Base-by-base conservation (phyloP, 1,140 invertebrate species). In the Drosophila auraria region DNA sequence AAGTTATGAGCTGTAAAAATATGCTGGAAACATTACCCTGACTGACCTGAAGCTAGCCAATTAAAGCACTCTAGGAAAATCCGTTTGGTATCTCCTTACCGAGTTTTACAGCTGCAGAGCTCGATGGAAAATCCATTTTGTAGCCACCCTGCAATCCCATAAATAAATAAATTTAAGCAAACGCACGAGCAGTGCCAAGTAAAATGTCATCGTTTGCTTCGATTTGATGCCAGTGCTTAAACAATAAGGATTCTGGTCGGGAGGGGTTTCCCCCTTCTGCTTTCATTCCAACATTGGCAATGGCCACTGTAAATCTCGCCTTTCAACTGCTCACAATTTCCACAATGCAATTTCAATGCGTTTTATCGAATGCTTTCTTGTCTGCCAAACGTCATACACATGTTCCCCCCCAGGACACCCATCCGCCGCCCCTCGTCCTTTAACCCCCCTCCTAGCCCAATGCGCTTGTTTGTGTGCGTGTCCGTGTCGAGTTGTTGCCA, bases 321-420 rank as follows among this genome's bases (percentile, higher is more conserved):
- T 71, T 78, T 83, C 83, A 89, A 87, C 69, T 89, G 78, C 80
- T 83, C 56, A 78, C 84, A 84, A 89, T 84, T 89, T 74, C 62
- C 79, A 77, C 83, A 89, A 90, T 89, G 65, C 82, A 84, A 89
- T 84, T 83, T 74, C 84, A 80, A 83, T 87, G 78, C 81, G 78
- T 82, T 89, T 87, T 82, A 90, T 89, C 82, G 66, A 81, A 75
- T 84, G 69, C 74, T 78, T 78, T 57, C 84, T 84, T 78, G 74
- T 84, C 86, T 89, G 69, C 73, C 81, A 90, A 90, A 84, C 75
- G 84, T 89, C 84, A 89, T 79, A 76, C 84, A 90, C 84, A 87
- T 87, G 84, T 84, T 71, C 47, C 66, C 33, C n/a, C 33, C 23
- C 25, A 25, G 33, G 33, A 27, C 14, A 11, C 27, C 44, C 53